phyloP scores from a whole-genome alignment of 2,797 vertebrate species.

The Alosa sapidissima region DNA sequence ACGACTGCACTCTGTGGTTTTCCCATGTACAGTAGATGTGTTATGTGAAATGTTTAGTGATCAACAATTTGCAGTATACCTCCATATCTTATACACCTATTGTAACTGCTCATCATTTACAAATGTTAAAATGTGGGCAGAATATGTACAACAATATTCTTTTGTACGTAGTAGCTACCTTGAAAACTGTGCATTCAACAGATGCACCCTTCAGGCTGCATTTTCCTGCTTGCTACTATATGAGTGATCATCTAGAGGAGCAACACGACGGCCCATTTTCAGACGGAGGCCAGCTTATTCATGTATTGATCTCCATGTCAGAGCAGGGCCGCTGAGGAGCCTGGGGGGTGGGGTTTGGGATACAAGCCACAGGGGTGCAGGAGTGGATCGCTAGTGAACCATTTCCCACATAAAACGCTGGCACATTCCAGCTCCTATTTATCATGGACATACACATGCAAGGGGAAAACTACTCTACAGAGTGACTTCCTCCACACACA shows the following conservation, averaged over 20 bases:
- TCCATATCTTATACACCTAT: background rate
- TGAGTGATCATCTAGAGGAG: constrained; percentile 5
- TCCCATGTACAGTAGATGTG: background rate
- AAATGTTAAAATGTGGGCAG: background rate
- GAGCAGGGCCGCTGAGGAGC: background rate
- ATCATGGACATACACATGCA: background rate
- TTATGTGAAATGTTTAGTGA: background rate
- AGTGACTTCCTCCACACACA: background rate
- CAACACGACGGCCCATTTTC: constrained; percentile 12
- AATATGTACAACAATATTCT: background rate
- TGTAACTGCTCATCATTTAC: background rate
- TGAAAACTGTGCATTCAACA: background rate
- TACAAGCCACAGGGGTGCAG: background rate
- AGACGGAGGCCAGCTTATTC: constrained; percentile 16
- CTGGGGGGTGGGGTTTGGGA: background rate
- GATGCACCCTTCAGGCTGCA: background rate
- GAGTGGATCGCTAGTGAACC: background rate
- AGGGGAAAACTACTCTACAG: constrained; percentile 6
- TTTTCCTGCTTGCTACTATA: background rate
- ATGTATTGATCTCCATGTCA: constrained; percentile 26
- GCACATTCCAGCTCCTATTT: constrained; percentile 26
- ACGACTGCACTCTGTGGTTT: background rate
- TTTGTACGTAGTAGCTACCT: background rate
- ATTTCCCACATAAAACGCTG: constrained; percentile 16
- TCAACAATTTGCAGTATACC: background rate